Percentiles rank a stretch among this genome's conserved stretches.
These are phyloP conservation scores for Rhabdomys dilectus DNA, from an alignment of 2,113 vertebrate genomes.

Conservation along the genomic window DNA sequence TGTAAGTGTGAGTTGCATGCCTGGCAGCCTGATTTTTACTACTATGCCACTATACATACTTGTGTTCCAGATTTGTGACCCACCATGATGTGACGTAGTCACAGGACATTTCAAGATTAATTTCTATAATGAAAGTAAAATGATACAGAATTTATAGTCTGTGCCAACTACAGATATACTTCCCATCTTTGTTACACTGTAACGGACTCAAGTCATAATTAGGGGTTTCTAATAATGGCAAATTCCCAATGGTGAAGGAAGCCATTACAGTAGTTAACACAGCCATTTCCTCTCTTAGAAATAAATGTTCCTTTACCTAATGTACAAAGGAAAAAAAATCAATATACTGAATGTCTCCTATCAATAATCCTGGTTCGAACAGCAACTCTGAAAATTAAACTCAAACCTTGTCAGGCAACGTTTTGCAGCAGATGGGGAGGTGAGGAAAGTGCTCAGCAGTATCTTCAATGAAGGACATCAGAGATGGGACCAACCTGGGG, in stretches of 20 bases:
- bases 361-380: constrained; percentile 70
- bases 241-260: constrained; percentile 76
- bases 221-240: constrained; percentile 67
- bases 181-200: constrained; percentile 43
- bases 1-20: not conserved
- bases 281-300: constrained; percentile 80
- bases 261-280: constrained; percentile 78
- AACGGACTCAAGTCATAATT: constrained; percentile 45
- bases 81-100: not conserved
- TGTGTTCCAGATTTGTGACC: not conserved
- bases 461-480: not conserved
- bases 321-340: constrained; percentile 63
- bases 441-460: not conserved
- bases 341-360: constrained; percentile 74
- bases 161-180: not conserved
- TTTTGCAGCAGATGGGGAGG: not conserved
- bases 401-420: constrained; percentile 41
- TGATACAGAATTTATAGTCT: not conserved
- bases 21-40: not conserved
- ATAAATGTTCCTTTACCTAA: constrained; percentile 78
- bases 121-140: not conserved
- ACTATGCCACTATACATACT: not conserved
- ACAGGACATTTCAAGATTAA: not conserved
- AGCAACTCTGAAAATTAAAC: constrained; percentile 71
- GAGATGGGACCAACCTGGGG: not conserved